Evolutionary conservation across 23 tunicate species (phyloP), one percentile per base, ranked within the genome.

Genomic region (Trididemnum miniatum): DNA sequence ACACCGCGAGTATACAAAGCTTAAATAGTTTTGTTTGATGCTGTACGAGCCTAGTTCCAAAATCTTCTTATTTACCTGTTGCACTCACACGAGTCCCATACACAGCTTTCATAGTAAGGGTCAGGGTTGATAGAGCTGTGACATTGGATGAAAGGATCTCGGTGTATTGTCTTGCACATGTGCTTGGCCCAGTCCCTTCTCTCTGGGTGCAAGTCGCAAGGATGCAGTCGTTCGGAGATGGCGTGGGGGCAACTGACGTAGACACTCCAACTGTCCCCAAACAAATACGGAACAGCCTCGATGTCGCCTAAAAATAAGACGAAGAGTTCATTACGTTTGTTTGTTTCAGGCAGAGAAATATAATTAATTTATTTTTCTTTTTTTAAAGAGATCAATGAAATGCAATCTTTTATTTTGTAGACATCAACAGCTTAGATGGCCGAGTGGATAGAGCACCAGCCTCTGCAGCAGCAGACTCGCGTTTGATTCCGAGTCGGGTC

Each of bases 41-140:
- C n/a, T n/a, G n/a, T n/a, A n/a, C n/a, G n/a, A n/a, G n/a, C n/a
- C n/a, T n/a, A n/a, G n/a, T n/a, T n/a, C n/a, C n/a, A n/a, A n/a
- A n/a, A n/a, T n/a, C n/a, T n/a, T n/a, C 54, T 2, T 24, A 24
- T 74, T 63, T 20, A 80, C 84, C 20, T 36, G 52, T 90, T 71
- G 59, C 96, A 90, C 34, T 77, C 83, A 35, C 96, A 90, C 2
- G 96, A 85, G 29, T 90, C 96, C 83, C 86, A 85, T 23, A 90
- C 63, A 35, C 96, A 90, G 20, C 64, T 49, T 34, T 85, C 80
- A 65, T 90, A 85, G 63, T 80, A 90, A 2, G 79, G 78, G 1
- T 80, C 31, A 30, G 87, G 84, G 33, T 72, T 77, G n/a, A 90
- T 86, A 26, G 12, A 23, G 22, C 62, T 49, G 34, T 90, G 96